Conservation (phyloP, 2,888 invertebrate species). For the Chrysotoxum bicinctum region DNA sequence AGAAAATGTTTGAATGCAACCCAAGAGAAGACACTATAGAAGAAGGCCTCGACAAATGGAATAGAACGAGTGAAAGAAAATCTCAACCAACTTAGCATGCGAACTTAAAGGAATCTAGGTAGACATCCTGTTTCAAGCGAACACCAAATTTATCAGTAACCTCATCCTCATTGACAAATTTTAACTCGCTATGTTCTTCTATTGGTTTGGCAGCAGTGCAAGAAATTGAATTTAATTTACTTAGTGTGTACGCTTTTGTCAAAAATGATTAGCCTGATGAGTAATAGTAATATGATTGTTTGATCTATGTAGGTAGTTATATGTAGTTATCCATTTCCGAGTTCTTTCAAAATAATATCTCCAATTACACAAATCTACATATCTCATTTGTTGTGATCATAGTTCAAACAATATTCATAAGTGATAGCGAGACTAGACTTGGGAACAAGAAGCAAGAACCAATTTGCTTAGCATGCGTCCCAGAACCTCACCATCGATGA, state of each 20-base stretch:
- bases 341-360: not conserved
- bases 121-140: no score
- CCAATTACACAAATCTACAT: not conserved
- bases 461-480: conserved; percentile 24
- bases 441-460: not conserved
- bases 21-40: no score
- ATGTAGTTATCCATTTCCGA: not conserved
- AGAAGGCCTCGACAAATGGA: no score
- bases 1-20: no score
- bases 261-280: not conserved
- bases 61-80: no score
- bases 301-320: not conserved
- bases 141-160: no score
- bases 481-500: not conserved
- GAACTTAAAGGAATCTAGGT: no score
- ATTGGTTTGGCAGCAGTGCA: no score
- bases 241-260: not conserved
- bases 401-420: not conserved
- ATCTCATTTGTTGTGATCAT: not conserved
- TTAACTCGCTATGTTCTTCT: no score
- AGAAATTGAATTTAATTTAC: not conserved
- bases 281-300: not conserved
- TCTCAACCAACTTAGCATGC: no score
- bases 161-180: no score
- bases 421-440: not conserved